phyloP scores from a whole-genome alignment of 92 coral and sea anemone species.

The Parazoanthus darwini region DNA sequence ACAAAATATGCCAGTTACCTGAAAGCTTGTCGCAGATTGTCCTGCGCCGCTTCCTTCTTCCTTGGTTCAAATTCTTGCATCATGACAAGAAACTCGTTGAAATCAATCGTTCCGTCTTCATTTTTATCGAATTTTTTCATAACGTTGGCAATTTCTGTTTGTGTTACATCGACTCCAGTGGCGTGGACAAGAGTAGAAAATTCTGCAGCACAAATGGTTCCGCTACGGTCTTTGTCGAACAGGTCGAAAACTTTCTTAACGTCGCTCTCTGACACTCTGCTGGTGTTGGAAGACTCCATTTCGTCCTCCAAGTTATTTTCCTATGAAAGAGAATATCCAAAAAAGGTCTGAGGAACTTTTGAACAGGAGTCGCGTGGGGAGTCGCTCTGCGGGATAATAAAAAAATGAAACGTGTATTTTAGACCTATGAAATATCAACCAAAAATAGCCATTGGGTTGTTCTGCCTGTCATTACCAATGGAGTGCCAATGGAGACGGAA shows the following conservation, averaged over 20 bases:
- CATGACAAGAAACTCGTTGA: constrained; percentile 75
- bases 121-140: constrained; percentile 65
- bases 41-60: constrained; percentile 60
- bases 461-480: not conserved
- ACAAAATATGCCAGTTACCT: constrained; percentile 42
- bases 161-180: constrained; percentile 59
- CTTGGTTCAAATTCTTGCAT: constrained; percentile 53
- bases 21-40: constrained; percentile 73
- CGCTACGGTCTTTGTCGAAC: constrained; percentile 68
- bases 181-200: constrained; percentile 71
- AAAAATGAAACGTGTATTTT: not conserved
- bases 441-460: not conserved
- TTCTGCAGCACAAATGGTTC: constrained; percentile 58
- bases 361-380: not conserved
- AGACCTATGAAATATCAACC: not conserved
- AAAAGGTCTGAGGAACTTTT: not conserved
- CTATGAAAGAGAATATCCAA: too few relatives aligned
- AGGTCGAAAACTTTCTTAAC: constrained; percentile 59
- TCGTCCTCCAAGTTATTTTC: not conserved
- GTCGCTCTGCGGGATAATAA: not conserved
- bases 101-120: constrained; percentile 66
- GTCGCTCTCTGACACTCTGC: constrained; percentile 15
- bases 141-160: constrained; percentile 52
- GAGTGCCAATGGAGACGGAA: not conserved
- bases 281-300: constrained; percentile 18